These are phyloP conservation scores for Oopsacas minuta DNA, from an alignment of 37 sponge, comb jelly and placozoan genomes.

Conservation along the genomic window DNA sequence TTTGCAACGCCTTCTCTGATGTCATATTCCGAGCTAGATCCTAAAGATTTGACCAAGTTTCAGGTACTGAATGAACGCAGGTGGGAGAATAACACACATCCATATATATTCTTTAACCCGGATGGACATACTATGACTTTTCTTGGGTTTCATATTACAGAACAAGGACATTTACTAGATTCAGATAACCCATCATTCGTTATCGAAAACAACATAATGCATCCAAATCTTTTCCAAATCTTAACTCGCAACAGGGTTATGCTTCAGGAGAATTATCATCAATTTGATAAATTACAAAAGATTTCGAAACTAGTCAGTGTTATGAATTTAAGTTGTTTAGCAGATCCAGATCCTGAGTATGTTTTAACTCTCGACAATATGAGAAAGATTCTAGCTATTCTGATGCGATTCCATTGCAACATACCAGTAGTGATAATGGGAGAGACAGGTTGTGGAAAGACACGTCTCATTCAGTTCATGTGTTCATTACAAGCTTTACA, in stretches of 20 bases:
- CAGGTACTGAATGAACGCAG: not conserved
- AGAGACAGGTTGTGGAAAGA: conserved; percentile 47
- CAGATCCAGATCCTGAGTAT: not conserved
- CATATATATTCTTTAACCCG: conserved; percentile 83
- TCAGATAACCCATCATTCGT: not conserved
- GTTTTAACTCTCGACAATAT: not conserved
- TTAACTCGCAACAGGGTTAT: not conserved
- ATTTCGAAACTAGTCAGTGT: not conserved
- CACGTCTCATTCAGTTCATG: conserved; percentile 28
- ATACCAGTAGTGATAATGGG: conserved; percentile 46
- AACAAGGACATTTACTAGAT: not conserved
- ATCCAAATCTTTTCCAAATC: not conserved
- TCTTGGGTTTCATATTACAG: conserved; percentile 47
- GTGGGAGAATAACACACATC: conserved; percentile 38
- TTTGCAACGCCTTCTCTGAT: not conserved
- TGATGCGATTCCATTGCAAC: conserved; percentile 35
- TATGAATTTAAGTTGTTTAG: not conserved
- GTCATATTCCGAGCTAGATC: not conserved
- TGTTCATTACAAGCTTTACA: conserved; percentile 16
- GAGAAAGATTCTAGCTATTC: conserved; percentile 22
- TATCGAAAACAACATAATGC: conserved; percentile 26
- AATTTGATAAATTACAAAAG: not conserved
- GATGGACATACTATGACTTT: conserved; percentile 60
- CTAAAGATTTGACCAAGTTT: not conserved
- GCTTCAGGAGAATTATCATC: not conserved